Conservation (phyloP, 2,797 vertebrate genomes). For the Rhinoraja longicauda region DNA sequence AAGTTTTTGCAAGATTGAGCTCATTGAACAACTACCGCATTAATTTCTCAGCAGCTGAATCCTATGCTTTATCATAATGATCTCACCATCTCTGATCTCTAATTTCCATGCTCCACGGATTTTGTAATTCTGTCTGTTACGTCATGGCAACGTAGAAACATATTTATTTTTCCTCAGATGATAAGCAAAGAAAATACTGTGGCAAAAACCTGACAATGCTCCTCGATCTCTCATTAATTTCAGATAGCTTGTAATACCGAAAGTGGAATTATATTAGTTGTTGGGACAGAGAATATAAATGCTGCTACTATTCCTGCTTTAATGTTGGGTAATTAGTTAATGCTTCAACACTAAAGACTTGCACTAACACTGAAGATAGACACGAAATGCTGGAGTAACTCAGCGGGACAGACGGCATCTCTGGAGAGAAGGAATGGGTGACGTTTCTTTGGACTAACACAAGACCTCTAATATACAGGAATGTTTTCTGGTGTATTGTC, state of each 20-base stretch:
- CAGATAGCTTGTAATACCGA: background rate
- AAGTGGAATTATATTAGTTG: background rate
- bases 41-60: background rate
- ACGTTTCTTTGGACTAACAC: background rate
- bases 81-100: background rate
- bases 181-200: background rate
- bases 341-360: background rate
- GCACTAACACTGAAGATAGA: background rate
- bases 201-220: background rate
- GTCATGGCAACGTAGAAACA: background rate
- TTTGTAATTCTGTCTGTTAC: background rate
- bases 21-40: background rate
- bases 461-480: background rate
- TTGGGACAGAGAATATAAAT: background rate
- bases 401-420: too few relatives aligned
- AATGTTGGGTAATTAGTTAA: too few relatives aligned
- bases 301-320: background rate
- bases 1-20: background rate
- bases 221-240: background rate
- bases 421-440: too few relatives aligned
- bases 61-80: background rate
- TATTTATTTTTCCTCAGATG: background rate
- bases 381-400: too few relatives aligned
- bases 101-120: background rate
- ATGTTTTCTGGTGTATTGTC: background rate